phyloP scores from a whole-genome alignment of 2,888 invertebrate species.

The Cephus pulcher region DNA sequence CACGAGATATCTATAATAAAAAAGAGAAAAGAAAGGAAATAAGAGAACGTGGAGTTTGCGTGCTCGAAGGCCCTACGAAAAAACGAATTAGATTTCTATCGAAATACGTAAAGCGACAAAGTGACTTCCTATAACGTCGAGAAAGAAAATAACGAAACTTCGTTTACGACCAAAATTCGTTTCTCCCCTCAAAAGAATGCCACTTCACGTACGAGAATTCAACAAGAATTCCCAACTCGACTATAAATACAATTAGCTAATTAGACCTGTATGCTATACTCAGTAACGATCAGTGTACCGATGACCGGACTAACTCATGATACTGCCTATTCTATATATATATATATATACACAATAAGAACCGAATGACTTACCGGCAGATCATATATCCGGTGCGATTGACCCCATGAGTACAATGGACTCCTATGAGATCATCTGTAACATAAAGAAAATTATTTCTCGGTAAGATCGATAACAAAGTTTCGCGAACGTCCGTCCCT shows the following conservation, averaged over 20 bases:
- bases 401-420: constrained; percentile 86
- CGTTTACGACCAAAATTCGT: constrained; percentile 2
- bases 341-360: not conserved
- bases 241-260: constrained; percentile 27
- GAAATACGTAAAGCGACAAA: not conserved
- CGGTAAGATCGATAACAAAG: not conserved
- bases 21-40: not conserved
- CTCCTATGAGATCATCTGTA: constrained; percentile 78
- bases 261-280: constrained; percentile 12
- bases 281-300: constrained; percentile 16
- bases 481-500: not conserved
- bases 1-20: constrained; percentile 69
- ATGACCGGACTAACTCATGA: not conserved
- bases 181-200: not conserved
- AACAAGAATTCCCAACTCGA: constrained; percentile 12
- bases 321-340: not conserved
- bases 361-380: constrained; percentile 70
- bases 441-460: constrained; percentile 52
- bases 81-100: constrained; percentile 4
- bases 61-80: constrained; percentile 1
- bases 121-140: not conserved
- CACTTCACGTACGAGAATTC: not conserved
- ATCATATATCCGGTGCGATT: constrained; percentile 85
- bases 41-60: constrained; percentile 8
- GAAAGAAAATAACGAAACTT: not conserved